Evolutionary conservation across 1,140 invertebrate species (phyloP).

Genomic region (Ceratitis capitata): DNA sequence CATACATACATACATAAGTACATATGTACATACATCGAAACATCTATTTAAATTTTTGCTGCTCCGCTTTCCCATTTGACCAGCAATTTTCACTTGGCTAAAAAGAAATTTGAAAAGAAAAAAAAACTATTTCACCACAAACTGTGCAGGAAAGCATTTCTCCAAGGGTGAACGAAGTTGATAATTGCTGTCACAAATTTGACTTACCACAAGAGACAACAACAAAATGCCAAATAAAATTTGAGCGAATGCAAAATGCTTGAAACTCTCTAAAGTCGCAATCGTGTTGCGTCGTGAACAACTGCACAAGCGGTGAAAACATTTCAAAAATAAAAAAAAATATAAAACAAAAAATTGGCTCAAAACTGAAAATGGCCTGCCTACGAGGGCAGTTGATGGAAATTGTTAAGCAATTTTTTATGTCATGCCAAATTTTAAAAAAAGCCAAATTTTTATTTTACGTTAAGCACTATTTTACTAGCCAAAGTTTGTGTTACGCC

Average conservation of each 20-base stretch:
- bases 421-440: background rate
- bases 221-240: slow-evolving; percentile 4
- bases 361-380: too few species aligned
- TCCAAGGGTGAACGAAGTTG: slow-evolving; percentile 53
- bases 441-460: too few species aligned
- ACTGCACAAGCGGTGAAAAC: background rate
- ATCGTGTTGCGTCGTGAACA: background rate
- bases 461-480: too few species aligned
- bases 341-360: too few species aligned
- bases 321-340: background rate
- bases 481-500: too few species aligned
- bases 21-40: background rate
- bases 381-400: too few species aligned
- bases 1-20: background rate
- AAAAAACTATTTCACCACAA: background rate
- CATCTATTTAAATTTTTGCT: background rate
- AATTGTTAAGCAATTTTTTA: background rate
- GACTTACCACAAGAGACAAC: slow-evolving; percentile 39
- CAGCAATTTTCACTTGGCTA: background rate
- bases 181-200: slow-evolving; percentile 63
- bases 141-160: slow-evolving; percentile 10
- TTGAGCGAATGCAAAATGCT: too few species aligned
- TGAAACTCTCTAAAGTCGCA: too few species aligned
- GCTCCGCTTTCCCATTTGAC: slow-evolving; percentile 39
- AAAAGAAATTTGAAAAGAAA: background rate